These are phyloP conservation scores for Upupa epops DNA, from an alignment of 2,113 vertebrate species.

Conservation along the genomic window DNA sequence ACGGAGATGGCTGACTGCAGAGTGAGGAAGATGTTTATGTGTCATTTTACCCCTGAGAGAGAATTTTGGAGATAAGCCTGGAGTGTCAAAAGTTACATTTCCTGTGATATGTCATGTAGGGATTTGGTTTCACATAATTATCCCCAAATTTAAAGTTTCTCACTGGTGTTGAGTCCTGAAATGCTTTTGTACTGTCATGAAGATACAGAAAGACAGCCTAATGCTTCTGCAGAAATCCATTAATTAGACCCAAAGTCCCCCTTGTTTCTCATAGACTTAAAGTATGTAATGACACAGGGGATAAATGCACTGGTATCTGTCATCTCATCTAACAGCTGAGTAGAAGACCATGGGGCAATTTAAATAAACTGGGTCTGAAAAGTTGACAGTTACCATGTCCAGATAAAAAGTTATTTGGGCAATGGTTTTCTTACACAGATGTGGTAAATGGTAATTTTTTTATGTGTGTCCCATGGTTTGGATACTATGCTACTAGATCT, in stretches of 20 bases:
- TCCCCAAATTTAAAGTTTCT: neutral
- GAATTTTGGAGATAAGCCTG: neutral
- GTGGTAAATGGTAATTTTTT: neutral
- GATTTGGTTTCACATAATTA: neutral
- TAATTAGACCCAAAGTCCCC: neutral
- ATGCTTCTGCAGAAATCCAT: neutral
- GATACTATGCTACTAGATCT: neutral
- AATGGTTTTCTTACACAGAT: neutral
- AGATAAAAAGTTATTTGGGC: neutral
- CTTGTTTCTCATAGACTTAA: neutral
- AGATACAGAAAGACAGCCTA: neutral
- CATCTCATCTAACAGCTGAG: neutral
- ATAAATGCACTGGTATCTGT: neutral
- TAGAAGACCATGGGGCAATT: neutral
- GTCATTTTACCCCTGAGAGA: neutral
- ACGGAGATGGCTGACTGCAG: neutral
- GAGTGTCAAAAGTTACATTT: fast-evolving
- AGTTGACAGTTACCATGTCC: neutral
- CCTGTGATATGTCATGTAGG: neutral
- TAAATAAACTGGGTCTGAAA: neutral
- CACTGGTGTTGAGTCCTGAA: neutral
- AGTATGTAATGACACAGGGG: neutral
- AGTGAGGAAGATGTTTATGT: neutral
- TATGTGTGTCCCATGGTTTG: neutral
- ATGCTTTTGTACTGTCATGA: fast-evolving